These are phyloP conservation scores for Marronus borbonicus DNA, from an alignment of 2,888 invertebrate genomes.

Conservation along the genomic window DNA sequence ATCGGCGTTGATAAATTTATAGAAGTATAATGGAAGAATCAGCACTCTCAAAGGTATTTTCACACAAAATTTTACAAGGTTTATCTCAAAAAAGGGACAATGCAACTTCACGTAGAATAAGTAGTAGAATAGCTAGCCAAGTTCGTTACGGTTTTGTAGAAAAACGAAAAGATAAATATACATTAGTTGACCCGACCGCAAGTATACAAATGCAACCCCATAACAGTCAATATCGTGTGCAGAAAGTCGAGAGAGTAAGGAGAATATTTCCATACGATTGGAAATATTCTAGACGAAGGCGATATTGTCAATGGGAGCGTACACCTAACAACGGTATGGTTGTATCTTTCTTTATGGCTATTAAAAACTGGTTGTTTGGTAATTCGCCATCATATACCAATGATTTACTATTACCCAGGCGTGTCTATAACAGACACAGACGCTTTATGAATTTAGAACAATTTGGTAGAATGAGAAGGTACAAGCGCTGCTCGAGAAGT, in stretches of 20 bases:
- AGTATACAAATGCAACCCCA: conserved; percentile 48
- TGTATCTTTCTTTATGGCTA: neutral
- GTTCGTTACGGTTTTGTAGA: conserved; percentile 53
- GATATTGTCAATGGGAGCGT: neutral
- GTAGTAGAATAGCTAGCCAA: too few species aligned
- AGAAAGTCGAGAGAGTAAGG: conserved; percentile 46
- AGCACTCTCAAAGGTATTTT: conserved; percentile 37
- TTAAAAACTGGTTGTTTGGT: conserved; percentile 30
- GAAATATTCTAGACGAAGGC: conserved; percentile 29
- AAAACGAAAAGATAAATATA: conserved; percentile 44
- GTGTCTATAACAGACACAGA: neutral
- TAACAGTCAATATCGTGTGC: conserved; percentile 26
- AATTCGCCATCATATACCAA: neutral
- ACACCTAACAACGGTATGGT: neutral
- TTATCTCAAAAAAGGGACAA: conserved; percentile 36
- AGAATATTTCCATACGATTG: conserved; percentile 48
- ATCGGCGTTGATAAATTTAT: conserved; percentile 24
- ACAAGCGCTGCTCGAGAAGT: conserved; percentile 29
- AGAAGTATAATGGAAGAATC: conserved; percentile 17
- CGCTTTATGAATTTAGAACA: neutral
- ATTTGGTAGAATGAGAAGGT: conserved; percentile 15
- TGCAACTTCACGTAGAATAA: conserved; percentile 46
- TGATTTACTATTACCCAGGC: neutral
- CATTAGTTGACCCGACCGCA: conserved; percentile 52
- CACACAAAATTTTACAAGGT: conserved; percentile 52